Evolutionary conservation across 2,113 vertebrate genomes (phyloP).

Genomic region (Bubo blakistoni): DNA sequence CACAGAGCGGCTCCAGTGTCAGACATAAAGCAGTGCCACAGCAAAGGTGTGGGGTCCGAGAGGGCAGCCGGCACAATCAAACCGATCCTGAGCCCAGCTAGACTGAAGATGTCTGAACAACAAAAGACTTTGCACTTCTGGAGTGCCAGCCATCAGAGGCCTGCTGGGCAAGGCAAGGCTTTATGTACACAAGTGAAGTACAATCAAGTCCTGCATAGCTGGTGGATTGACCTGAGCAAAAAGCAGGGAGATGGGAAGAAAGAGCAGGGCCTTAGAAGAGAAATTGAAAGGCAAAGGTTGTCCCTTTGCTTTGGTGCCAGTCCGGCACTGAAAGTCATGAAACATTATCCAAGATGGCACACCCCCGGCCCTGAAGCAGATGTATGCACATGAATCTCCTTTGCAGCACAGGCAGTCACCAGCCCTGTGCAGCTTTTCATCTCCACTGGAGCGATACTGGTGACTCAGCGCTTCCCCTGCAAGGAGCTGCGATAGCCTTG

Average conservation of each 20-base stretch:
- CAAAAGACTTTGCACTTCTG: neutral
- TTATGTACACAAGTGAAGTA: neutral
- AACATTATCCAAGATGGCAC: neutral
- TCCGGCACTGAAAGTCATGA: neutral
- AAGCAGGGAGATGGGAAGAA: neutral
- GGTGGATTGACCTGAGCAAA: neutral
- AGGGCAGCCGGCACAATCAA: neutral
- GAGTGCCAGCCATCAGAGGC: fast-evolving
- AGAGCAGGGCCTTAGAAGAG: neutral
- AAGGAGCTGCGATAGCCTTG: neutral
- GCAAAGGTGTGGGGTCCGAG: fast-evolving
- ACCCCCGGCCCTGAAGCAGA: neutral
- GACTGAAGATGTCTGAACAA: neutral
- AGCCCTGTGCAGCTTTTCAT: neutral
- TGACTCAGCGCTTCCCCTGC: slow-evolving; percentile 41
- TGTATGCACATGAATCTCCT: neutral
- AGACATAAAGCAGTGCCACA: fast-evolving
- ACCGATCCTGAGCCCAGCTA: neutral
- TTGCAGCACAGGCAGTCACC: neutral
- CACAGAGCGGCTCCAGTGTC: fast-evolving
- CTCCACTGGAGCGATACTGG: neutral
- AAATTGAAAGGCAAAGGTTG: neutral
- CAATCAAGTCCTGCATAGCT: neutral
- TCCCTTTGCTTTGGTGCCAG: neutral
- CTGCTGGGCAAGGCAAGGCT: neutral